Conservation (phyloP, 2,888 invertebrate species). For the Rugalucina vietnamica region DNA sequence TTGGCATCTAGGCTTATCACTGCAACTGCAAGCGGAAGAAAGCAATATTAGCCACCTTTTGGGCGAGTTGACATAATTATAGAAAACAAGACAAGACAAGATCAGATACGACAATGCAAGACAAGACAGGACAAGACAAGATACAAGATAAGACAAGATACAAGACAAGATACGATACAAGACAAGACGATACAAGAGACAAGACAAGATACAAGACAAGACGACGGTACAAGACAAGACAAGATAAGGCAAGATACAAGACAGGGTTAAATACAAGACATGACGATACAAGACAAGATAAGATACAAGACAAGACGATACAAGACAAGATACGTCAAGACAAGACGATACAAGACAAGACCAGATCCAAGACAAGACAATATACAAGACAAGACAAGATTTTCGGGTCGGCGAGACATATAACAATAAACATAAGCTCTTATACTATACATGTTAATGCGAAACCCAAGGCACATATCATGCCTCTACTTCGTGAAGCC, state of each 20-base stretch:
- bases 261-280: too few species aligned
- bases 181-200: not conserved
- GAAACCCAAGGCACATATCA: too few species aligned
- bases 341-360: not conserved
- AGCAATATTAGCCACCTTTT: too few species aligned
- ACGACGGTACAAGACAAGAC: not conserved
- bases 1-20: constrained; percentile 2
- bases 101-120: not conserved
- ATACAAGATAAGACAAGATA: too few species aligned
- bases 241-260: too few species aligned
- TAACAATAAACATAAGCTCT: not conserved
- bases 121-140: not conserved
- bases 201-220: not conserved
- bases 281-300: too few species aligned
- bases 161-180: not conserved
- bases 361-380: not conserved
- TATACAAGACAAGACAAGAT: too few species aligned
- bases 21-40: not conserved
- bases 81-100: too few species aligned
- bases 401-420: not conserved
- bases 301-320: too few species aligned
- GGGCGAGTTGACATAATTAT: too few species aligned
- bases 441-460: too few species aligned
- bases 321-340: not conserved
- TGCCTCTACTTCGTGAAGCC: too few species aligned